Base-by-base conservation (phyloP, 2,888 invertebrate species). In the Germaria angustata region DNA sequence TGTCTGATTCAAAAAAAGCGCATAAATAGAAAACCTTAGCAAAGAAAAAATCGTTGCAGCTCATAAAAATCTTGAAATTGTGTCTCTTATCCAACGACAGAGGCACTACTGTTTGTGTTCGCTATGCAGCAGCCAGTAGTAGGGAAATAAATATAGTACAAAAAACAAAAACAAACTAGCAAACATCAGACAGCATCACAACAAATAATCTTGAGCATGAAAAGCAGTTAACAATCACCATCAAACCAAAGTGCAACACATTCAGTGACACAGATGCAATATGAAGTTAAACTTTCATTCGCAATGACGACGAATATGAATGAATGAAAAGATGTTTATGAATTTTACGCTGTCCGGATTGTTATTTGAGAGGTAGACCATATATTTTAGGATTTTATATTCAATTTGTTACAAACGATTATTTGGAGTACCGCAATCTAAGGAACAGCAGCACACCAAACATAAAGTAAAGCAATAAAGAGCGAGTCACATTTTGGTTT, bases 41-140 rank as follows among this genome's bases (percentile, higher is more conserved):
- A 63, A 75, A 51, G 46, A 80, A 65, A 86, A 84, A 85, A 86
- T 86, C 85, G 80, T 80, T 69, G 57, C 57, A 36, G 63, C 69
- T 75, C 69, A 75, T 75, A 82, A 82, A 79, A 72, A 82, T 53
- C 34, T 51, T 63, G 24, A 63, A 81, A 77, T 73, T 81, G 66
- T 77, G 77, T 72, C 66, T 59, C 77, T 73, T 81, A 46, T 11
- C n/a, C 36, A 71, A 53, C 55, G 46, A 46, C 39, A 9, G 1
- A 15, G 66, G 49, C 63, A 81, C 81, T 81, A 76, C 81, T 81
- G 81, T 71, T 72, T 46, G 24, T 72, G 59, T 72, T 41, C 13
- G 39, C 36, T 49, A 13, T 65, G 49, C 51, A 46, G 49, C 46
- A 28, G 34, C 28, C 20, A 9, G 13, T 32, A 59, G 6, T 44